A percentile compares a stretch with the other conserved stretches of the same genome.
phyloP scores from a whole-genome alignment of 2,797 vertebrate genomes.

The Bradypodion pumilum region DNA sequence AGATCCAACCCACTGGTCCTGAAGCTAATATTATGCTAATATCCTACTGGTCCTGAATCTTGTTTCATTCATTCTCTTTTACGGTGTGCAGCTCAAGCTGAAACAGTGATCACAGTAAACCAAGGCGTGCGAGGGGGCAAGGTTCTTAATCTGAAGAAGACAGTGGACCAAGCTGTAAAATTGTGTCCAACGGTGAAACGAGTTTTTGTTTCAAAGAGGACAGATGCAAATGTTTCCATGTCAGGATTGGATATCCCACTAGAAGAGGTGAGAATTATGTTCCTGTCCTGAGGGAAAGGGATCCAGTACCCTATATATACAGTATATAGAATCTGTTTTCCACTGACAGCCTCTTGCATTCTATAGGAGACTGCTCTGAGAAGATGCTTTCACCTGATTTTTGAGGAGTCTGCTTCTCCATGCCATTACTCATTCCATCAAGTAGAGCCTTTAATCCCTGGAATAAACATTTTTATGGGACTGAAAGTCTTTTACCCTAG shows the following conservation, averaged over 20 bases:
- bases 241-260: conserved; percentile 58
- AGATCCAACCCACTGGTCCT: no score
- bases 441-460: background rate
- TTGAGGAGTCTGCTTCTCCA: background rate
- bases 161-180: conserved; percentile 69
- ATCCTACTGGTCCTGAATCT: background rate
- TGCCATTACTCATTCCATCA: background rate
- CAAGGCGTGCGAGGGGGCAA: conserved; percentile 68
- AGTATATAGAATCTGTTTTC: background rate
- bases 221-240: conserved; percentile 60
- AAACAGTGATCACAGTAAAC: conserved; percentile 67
- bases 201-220: conserved; percentile 67
- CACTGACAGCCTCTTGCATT: background rate
- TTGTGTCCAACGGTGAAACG: conserved; percentile 62
- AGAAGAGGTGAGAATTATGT: conserved; percentile 65
- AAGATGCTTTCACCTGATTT: background rate
- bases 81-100: conserved; percentile 58
- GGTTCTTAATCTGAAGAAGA: conserved; percentile 69
- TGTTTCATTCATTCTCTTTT: conserved; percentile 25
- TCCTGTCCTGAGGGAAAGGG: background rate
- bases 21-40: no score
- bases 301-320: background rate
- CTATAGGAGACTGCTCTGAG: background rate
- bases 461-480: background rate
- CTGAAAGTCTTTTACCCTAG: background rate